phyloP scores from a whole-genome alignment of 2,113 vertebrate species.

The Cyanoramphus novaezelandiae region DNA sequence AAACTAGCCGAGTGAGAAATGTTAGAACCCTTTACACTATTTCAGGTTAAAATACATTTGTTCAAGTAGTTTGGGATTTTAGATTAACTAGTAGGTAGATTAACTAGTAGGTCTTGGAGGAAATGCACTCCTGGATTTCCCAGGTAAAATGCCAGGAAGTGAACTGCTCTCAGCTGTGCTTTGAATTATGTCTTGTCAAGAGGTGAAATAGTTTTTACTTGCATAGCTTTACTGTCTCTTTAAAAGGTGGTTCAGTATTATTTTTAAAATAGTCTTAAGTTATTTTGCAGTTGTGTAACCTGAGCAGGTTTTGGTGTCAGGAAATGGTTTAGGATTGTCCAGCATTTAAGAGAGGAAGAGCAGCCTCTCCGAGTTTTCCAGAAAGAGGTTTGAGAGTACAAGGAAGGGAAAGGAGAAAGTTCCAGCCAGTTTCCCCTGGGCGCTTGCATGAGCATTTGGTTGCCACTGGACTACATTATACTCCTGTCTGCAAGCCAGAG shows the following conservation, averaged over 20 bases:
- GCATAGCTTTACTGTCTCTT: background rate
- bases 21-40: background rate
- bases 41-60: background rate
- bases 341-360: background rate
- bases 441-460: background rate
- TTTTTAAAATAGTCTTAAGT: background rate
- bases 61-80: background rate
- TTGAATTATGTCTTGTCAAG: background rate
- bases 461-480: background rate
- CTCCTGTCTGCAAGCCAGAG: background rate
- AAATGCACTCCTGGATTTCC: rapidly evolving
- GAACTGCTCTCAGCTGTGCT: background rate
- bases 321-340: background rate
- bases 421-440: background rate
- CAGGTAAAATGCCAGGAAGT: background rate
- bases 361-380: background rate
- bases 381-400: background rate
- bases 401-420: background rate
- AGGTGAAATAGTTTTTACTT: background rate
- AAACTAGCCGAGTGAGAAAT: background rate
- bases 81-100: background rate
- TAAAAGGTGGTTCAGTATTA: background rate
- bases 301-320: background rate
- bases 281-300: background rate
- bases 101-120: background rate